A percentile compares a stretch with the other conserved stretches of the same genome.
These are phyloP conservation scores for Trachymyrmex cornetzi DNA, from an alignment of 1,140 invertebrate genomes.

Conservation along the genomic window DNA sequence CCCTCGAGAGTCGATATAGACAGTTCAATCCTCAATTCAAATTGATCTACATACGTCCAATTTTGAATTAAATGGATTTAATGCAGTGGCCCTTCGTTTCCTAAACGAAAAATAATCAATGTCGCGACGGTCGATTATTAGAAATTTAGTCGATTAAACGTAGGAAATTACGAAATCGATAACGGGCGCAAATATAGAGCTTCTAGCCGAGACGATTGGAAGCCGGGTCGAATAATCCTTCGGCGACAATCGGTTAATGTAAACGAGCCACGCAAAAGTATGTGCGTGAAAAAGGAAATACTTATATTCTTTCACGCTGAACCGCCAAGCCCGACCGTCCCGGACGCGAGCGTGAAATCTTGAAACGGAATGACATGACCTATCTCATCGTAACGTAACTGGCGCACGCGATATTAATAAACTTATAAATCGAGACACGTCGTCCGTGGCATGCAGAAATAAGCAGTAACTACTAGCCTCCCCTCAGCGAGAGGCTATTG, in stretches of 20 bases:
- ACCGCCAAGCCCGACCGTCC: not conserved
- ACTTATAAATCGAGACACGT: slow-evolving; percentile 41
- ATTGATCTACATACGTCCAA: not conserved
- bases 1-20: not conserved
- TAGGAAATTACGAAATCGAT: slow-evolving; percentile 21
- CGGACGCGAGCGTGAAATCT: slow-evolving; percentile 16
- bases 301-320: not conserved
- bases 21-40: not conserved
- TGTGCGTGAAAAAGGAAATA: not conserved
- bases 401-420: slow-evolving; percentile 47
- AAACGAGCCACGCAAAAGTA: slow-evolving; percentile 6
- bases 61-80: slow-evolving; percentile 10
- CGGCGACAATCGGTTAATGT: not conserved
- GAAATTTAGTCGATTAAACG: slow-evolving; percentile 45
- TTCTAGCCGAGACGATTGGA: not conserved
- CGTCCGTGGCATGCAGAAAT: slow-evolving; percentile 40
- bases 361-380: slow-evolving; percentile 9
- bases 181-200: not conserved
- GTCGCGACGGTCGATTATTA: slow-evolving; percentile 38
- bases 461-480: slow-evolving; percentile 25
- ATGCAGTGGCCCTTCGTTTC: not conserved
- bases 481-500: slow-evolving; percentile 37
- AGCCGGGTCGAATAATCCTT: not conserved
- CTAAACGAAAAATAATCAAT: slow-evolving; percentile 43
- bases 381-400: slow-evolving; percentile 40